Evolutionary conservation across 2,797 vertebrate genomes (phyloP), one percentile per base, ranked within the genome.

Genomic region (Cuniculus paca): DNA sequence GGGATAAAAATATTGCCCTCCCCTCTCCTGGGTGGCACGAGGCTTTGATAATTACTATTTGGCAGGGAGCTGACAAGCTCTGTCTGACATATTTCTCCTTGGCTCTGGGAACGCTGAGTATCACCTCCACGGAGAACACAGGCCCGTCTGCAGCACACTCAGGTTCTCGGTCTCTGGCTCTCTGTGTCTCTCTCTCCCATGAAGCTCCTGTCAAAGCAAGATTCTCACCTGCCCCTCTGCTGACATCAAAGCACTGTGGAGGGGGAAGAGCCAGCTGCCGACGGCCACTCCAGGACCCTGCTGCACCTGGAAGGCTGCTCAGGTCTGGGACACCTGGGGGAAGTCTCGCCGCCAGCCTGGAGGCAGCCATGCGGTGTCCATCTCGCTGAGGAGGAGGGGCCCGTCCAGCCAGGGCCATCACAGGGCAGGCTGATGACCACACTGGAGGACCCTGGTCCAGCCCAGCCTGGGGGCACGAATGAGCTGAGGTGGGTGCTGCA

Each of bases 21-120:
- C 95, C 95, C 97, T 97, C 95, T 97, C 70, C 94, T 36, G 91
- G 87, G 96, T 96, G 96, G 97, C 96, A 97, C 82, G 75, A 95
- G 97, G 96, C 68, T 1, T 88, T 31, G 85, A 36, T 98, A 97
- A 98, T 97, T 97, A 97, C 95, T 96, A 36, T 70, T 92, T 97
- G 97, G 97, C 96, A 83, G 92, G 89, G 81, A 93, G 96, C 97
- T 95, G 96, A 92, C 93, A 89, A 88, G 92, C 93, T 50, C 78
- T 31, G 85, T 85, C 96, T 93, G 96, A 98, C 96, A 97, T 97
- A 97, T 87, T 97, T 97, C 95, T 96, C 88, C 63, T 28, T 0
- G 50, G 92, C 88, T 97, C 93, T 89, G 77, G 0, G 28, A 93
- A 91, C 61, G n/a, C 93, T 0, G 31, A 31, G 78, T 36, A 45